phyloP scores from a whole-genome alignment of 2,113 vertebrate species.

The Clarias magur region DNA sequence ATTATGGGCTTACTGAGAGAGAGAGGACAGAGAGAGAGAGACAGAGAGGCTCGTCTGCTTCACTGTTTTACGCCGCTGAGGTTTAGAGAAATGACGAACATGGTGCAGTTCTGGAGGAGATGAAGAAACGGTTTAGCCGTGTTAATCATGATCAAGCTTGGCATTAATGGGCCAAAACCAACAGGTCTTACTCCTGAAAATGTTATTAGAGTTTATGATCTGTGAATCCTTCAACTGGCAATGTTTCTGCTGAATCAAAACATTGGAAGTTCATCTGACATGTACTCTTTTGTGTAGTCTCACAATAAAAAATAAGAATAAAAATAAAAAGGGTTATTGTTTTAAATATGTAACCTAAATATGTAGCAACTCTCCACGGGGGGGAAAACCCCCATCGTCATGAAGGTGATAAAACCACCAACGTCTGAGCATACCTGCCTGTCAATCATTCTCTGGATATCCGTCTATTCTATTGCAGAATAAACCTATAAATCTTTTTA shows the following conservation, averaged over 20 bases:
- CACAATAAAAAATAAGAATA: neutral
- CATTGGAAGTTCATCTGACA: neutral
- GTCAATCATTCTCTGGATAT: neutral
- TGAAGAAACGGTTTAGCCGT: neutral
- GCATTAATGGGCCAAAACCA: conserved; percentile 4
- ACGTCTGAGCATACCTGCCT: neutral
- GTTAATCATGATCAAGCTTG: conserved; percentile 8
- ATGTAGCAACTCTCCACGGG: neutral
- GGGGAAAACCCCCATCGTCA: neutral
- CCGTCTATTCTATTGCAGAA: neutral
- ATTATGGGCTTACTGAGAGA: conserved; percentile 38
- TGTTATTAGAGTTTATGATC: neutral
- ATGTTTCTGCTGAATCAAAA: neutral
- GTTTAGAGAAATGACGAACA: conserved; percentile 36
- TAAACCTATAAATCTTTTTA: neutral
- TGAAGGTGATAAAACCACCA: neutral
- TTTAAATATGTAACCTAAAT: neutral
- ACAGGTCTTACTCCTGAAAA: conserved; percentile 10
- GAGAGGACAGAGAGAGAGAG: conserved; percentile 11
- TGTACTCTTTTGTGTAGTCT: neutral
- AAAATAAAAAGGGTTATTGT: too few species aligned
- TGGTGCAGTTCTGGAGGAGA: conserved; percentile 30
- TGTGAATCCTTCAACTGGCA: neutral
- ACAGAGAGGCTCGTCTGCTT: conserved; percentile 41
- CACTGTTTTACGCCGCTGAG: conserved; percentile 36